Evolutionary conservation across 2,797 vertebrate genomes (phyloP), one percentile per base, ranked within the genome.

Genomic region (Enteromius argenteus): DNA sequence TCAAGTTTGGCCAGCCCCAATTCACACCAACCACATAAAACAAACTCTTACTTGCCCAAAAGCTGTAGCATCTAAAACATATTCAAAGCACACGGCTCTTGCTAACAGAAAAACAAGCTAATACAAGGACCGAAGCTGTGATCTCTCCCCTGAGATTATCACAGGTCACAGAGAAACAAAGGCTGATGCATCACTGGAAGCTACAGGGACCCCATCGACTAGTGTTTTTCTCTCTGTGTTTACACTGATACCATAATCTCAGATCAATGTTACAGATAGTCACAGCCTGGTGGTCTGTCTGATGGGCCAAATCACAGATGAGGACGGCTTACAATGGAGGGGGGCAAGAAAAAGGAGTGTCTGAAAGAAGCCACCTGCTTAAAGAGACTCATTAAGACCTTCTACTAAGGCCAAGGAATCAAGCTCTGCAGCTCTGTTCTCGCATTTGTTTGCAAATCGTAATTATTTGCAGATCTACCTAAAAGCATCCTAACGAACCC

Each of bases 401-500:
- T n/a, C 53, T 23, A 69, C 62, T 76, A 46, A 86, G 5, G 32
- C 74, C 14, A 44, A 58, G 44, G 13, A 74, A 46, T 79, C 53
- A 27, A 39, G 62, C 30, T 51, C 19, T 13, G 53, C 39, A 51
- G 58, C 80, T 37, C 46, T 5, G 37, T 62, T 46, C 58, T 79
- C 39, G 56, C 74, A 81, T 87, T 86, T 90, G 87, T 87, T 89
- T 88, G 87, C 66, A 83, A 80, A 83, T 84, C 66, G 73, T 87
- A 89, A 90, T 91, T 88, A 88, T 85, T 91, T 89, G 78, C 88
- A 87, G 85, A 86, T 89, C 85, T 88, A 71, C 79, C 64, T 64
- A 56, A 74, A 84, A 78, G 19, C 44, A n/a, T 32, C 74, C 23
- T 64, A 7, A 74, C 23, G 30, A 68, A 87, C 84, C 80, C 85